Evolutionary conservation across 1,140 invertebrate genomes (phyloP), one percentile per base, ranked within the genome.

Genomic region (Drosophila sproati): DNA sequence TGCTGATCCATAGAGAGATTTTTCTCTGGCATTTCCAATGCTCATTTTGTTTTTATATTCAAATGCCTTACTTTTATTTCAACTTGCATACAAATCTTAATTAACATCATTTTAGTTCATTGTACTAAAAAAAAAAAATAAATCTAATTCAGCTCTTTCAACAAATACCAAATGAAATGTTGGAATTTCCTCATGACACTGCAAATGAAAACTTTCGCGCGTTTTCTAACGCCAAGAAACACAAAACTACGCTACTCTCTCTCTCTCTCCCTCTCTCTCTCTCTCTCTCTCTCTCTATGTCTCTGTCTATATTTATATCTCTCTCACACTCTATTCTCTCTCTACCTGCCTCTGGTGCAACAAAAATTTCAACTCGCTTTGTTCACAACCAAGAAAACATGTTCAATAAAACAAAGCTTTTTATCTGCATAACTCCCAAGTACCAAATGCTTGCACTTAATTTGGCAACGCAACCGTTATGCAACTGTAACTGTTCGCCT

Each of bases 81-180:
- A n/a, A 31, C 5, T 35, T n/a, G 3, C 31, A 35, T 52, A 52
- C 4, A 10, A 2, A 2, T 35, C n/a, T 57, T 5, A 41, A 32
- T 59, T 47, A 51, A 59, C 73, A 73, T 75, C 12, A 63, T 72
- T 82, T 77, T 66, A 43, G 57, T 69, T 70, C 34, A 60, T 62
- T 76, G 48, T 80, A 77, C 68, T 43, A 43, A 8, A 43, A 20
- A 45, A 89, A 89, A 80, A 60, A 86, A 86, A 79, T 73, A 75
- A 86, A 75, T 78, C 91, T 92, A 92, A 92, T 92, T 92, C 87
- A 92, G 91, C 91, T 92, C 82, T 92, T 92, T 92, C 91, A 92
- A 92, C 91, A 92, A 92, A 89, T 70, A 86, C 91, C 91, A 92
- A 88, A 91, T 69, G 70, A 82, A 92, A 92, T 86, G 81, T 91